These are phyloP conservation scores for Arge pagana DNA, from an alignment of 2,888 invertebrate genomes.

Conservation along the genomic window DNA sequence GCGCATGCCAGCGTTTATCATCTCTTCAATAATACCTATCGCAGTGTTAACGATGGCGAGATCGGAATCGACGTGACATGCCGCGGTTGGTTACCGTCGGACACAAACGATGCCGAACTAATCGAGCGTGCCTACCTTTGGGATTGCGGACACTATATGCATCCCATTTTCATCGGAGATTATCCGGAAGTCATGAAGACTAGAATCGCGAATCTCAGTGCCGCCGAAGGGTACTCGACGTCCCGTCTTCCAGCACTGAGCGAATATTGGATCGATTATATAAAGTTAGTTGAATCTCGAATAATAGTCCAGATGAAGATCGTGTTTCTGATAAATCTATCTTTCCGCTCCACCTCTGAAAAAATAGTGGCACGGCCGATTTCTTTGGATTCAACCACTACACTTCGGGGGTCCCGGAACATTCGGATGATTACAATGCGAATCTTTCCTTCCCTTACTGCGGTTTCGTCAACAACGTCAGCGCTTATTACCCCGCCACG, in stretches of 20 bases:
- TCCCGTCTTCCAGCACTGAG: slow-evolving; percentile 70
- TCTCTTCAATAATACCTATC: slow-evolving; percentile 65
- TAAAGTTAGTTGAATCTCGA: slow-evolving; percentile 24
- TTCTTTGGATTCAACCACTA: slow-evolving; percentile 10
- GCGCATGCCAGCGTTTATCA: slow-evolving; percentile 70
- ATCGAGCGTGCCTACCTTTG: slow-evolving; percentile 63
- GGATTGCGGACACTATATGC: slow-evolving; percentile 69
- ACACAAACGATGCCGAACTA: slow-evolving; percentile 61
- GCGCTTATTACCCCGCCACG: too few species aligned
- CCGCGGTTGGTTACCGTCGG: slow-evolving; percentile 55
- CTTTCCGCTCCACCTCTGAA: slow-evolving; percentile 55
- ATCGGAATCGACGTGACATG: background rate
- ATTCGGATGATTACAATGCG: too few species aligned
- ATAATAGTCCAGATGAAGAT: background rate
- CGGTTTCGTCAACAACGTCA: too few species aligned
- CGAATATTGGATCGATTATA: slow-evolving; percentile 21
- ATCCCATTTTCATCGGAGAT: slow-evolving; percentile 72
- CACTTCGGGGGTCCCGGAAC: background rate
- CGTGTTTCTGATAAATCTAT: background rate
- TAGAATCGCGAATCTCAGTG: slow-evolving; percentile 64
- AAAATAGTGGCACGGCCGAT: slow-evolving; percentile 14
- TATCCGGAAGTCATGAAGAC: slow-evolving; percentile 70
- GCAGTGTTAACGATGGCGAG: slow-evolving; percentile 61
- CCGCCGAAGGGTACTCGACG: slow-evolving; percentile 62
- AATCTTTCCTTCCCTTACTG: too few species aligned